These are phyloP conservation scores for Tetragnatha versicolor DNA, from an alignment of 1,140 invertebrate genomes.

Conservation along the genomic window DNA sequence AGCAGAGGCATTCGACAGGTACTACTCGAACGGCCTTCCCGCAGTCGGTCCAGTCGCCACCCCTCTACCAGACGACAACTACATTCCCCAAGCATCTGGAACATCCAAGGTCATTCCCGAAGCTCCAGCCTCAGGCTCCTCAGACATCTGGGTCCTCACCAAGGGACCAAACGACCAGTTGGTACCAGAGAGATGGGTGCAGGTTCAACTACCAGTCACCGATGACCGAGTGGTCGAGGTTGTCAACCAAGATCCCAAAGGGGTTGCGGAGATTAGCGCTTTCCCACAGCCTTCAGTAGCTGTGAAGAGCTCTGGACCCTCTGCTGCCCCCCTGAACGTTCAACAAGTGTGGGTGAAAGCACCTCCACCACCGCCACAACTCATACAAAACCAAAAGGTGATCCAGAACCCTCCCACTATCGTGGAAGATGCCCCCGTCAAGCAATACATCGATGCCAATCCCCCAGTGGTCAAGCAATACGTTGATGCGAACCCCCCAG, in stretches of 20 bases:
- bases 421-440: constrained; percentile 1
- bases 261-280: not conserved
- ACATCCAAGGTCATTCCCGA: constrained; percentile 27
- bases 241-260: constrained; percentile 6
- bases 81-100: constrained; percentile 12
- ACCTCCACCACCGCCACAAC: not conserved
- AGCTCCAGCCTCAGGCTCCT: not conserved
- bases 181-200: constrained; percentile 21
- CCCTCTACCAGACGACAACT: constrained; percentile 37
- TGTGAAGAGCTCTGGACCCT: not conserved
- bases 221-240: constrained; percentile 15
- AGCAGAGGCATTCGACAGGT: constrained; percentile 34
- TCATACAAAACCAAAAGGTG: not conserved
- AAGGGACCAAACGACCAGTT: constrained; percentile 34
- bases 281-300: not conserved
- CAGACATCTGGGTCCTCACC: constrained; percentile 27
- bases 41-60: constrained; percentile 48
- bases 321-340: not conserved
- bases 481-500: not conserved
- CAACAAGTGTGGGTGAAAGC: constrained; percentile 32
- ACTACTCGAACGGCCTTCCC: constrained; percentile 23
- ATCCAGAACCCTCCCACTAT: not conserved
- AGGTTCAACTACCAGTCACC: constrained; percentile 1
- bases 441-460: not conserved
- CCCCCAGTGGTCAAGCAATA: constrained; percentile 18